These are phyloP conservation scores for Talpa occidentalis DNA, from an alignment of 2,113 vertebrate species.

Conservation along the genomic window DNA sequence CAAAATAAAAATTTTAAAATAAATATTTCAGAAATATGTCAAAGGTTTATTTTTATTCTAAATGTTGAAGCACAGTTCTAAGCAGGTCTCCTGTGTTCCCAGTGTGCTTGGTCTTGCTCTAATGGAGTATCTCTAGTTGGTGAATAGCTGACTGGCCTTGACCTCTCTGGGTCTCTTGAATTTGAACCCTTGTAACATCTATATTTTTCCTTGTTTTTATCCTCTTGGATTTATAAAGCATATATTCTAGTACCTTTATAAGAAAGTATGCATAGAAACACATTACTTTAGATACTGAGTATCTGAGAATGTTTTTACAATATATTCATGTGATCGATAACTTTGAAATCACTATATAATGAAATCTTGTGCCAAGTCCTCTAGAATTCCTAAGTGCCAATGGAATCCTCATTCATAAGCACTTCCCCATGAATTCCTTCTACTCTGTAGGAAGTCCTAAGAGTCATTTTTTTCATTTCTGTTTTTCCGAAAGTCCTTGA, in stretches of 20 bases:
- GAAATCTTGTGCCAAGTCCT: background rate
- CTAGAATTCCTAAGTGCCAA: background rate
- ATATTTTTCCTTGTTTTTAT: background rate
- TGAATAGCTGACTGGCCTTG: background rate
- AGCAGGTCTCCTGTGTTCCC: fast-evolving
- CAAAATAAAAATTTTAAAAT: slow-evolving; percentile 9
- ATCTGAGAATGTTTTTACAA: background rate
- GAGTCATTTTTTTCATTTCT: background rate
- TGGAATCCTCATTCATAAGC: background rate
- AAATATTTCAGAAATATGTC: background rate
- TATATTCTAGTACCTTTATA: background rate
- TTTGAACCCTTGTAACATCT: background rate
- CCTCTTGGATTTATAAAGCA: background rate
- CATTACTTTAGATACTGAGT: background rate
- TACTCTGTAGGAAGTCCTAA: background rate
- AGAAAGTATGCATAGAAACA: background rate
- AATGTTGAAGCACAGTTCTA: background rate
- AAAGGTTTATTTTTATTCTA: background rate
- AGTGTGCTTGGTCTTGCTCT: background rate
- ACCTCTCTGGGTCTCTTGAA: background rate
- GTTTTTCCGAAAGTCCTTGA: background rate
- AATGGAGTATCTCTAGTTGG: background rate
- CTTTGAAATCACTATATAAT: background rate
- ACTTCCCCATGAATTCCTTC: background rate
- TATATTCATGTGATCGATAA: background rate